A percentile compares a stretch with the other conserved stretches of the same genome.
Conservation (phyloP, 2,888 invertebrate genomes). For the Drosophila eohydei region DNA sequence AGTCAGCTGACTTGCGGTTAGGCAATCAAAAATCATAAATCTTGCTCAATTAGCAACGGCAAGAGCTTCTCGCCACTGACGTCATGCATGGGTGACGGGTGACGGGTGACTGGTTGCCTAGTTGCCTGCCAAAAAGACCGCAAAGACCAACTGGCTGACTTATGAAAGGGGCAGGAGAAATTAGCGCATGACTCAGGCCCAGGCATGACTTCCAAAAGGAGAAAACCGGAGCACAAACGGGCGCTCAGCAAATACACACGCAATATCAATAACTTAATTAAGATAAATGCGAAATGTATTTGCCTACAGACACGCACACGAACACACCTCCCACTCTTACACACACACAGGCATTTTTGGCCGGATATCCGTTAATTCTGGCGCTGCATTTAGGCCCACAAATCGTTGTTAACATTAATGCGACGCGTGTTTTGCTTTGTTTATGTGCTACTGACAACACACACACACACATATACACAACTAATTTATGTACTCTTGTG, state of each 20-base stretch:
- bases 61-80: constrained; percentile 32
- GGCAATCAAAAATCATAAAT: constrained; percentile 73
- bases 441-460: constrained; percentile 46
- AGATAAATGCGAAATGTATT: constrained; percentile 79
- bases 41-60: constrained; percentile 65
- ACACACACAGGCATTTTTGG: constrained; percentile 24
- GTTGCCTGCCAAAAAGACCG: not conserved
- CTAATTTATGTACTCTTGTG: constrained; percentile 57
- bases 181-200: constrained; percentile 33
- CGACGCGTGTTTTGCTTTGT: constrained; percentile 74
- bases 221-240: constrained; percentile 17
- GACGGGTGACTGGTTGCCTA: constrained; percentile 14
- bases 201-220: constrained; percentile 4
- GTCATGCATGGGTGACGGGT: constrained; percentile 27
- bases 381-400: constrained; percentile 45
- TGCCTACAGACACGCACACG: constrained; percentile 46
- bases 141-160: not conserved
- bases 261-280: constrained; percentile 82
- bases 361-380: constrained; percentile 64
- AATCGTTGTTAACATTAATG: constrained; percentile 69
- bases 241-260: constrained; percentile 52
- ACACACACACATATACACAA: constrained; percentile 24
- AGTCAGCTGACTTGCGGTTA: constrained; percentile 69
- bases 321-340: constrained; percentile 19
- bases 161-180: not conserved